A percentile compares a stretch with the other conserved stretches of the same genome.
Evolutionary conservation across 2,113 vertebrate species (phyloP).

Genomic region (Columba livia): DNA sequence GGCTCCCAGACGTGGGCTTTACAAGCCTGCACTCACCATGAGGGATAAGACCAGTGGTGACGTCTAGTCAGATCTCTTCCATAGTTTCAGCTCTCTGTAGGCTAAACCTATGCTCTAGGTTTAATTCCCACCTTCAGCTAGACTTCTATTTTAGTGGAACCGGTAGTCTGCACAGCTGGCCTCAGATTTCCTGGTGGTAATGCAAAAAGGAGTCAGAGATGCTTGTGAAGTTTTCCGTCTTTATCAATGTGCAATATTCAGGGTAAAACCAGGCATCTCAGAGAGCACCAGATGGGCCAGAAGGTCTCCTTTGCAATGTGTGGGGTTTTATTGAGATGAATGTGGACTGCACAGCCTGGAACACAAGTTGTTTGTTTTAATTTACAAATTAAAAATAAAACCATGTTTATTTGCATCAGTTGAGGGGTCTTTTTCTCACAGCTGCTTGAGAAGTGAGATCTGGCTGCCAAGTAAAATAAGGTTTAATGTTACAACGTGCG

Average conservation of each 20-base stretch:
- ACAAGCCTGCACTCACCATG: not conserved
- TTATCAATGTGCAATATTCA: not conserved
- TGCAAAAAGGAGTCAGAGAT: not conserved
- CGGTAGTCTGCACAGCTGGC: not conserved
- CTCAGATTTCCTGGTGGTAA: not conserved
- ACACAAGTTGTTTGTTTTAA: conserved; percentile 43
- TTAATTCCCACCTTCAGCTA: not conserved
- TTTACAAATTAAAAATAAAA: conserved; percentile 56
- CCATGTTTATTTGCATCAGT: conserved; percentile 42
- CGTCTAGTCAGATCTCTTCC: not conserved
- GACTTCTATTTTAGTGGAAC: not conserved
- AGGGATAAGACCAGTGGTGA: not conserved
- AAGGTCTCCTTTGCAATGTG: not conserved
- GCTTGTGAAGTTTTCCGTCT: not conserved
- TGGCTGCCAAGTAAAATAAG: conserved; percentile 27
- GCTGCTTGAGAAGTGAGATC: conserved; percentile 36
- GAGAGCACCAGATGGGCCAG: not conserved
- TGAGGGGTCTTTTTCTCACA: conserved; percentile 51
- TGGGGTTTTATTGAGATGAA: conserved; percentile 5
- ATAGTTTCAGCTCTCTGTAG: not conserved
- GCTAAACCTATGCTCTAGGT: not conserved
- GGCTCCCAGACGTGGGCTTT: not conserved
- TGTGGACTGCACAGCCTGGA: not conserved
- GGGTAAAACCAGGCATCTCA: not conserved
- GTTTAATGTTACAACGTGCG: not conserved